Evolutionary conservation across 2,888 invertebrate species (phyloP).

Genomic region (Leptothorax acervorum): DNA sequence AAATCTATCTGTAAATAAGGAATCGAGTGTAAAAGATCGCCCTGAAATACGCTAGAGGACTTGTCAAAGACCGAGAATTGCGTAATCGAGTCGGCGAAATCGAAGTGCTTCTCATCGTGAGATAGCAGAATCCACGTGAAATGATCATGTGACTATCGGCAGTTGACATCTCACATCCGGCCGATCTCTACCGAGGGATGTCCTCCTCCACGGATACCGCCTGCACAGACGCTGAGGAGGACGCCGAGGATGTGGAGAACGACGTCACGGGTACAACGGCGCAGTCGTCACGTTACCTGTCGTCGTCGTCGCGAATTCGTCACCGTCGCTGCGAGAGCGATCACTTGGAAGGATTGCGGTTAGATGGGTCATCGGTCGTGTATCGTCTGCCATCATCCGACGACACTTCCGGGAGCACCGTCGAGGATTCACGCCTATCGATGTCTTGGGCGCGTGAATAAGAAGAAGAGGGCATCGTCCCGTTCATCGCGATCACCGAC

Average conservation of each 20-base stretch:
- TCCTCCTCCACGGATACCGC: constrained; percentile 78
- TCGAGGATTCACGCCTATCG: constrained; percentile 32
- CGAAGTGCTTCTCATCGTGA: constrained; percentile 13
- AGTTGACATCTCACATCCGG: constrained; percentile 20
- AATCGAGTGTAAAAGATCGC: background rate
- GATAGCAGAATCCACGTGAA: background rate
- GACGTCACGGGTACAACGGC: constrained; percentile 71
- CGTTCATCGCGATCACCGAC: constrained; percentile 4
- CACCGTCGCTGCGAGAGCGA: constrained; percentile 69
- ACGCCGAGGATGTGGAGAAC: constrained; percentile 85
- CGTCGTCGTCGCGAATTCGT: constrained; percentile 58
- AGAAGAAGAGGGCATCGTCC: constrained; percentile 9
- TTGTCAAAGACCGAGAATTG: background rate
- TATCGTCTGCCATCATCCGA: constrained; percentile 60
- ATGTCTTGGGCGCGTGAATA: constrained; percentile 32
- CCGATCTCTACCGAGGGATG: constrained; percentile 76
- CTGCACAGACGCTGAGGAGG: constrained; percentile 82
- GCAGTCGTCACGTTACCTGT: constrained; percentile 70
- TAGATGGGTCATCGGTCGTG: constrained; percentile 77
- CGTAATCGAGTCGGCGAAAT: background rate
- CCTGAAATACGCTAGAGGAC: background rate
- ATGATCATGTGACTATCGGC: constrained; percentile 34
- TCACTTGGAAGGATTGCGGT: constrained; percentile 84
- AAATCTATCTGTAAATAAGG: background rate
- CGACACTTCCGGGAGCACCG: constrained; percentile 66